These are phyloP conservation scores for Takifugu rubripes DNA, from an alignment of 2,797 vertebrate species.

Conservation along the genomic window DNA sequence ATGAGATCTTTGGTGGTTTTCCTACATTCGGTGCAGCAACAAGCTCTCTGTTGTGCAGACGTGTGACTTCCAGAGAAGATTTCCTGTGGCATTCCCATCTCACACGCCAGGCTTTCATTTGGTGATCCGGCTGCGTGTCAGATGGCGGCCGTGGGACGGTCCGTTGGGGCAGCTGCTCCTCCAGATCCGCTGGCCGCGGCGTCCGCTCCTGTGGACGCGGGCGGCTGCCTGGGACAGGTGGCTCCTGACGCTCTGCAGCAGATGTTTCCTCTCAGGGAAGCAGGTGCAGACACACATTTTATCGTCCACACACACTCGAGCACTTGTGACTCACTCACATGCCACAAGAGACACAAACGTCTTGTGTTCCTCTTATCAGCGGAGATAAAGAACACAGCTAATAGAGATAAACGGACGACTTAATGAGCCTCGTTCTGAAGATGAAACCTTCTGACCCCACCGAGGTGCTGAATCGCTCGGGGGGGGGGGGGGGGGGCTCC, in stretches of 20 bases:
- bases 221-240: slow-evolving; percentile 49
- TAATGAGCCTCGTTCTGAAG: background rate
- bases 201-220: slow-evolving; percentile 13
- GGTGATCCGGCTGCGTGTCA: slow-evolving; percentile 5
- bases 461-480: no score
- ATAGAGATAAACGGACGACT: slow-evolving; percentile 22
- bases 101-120: slow-evolving; percentile 12
- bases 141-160: background rate
- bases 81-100: slow-evolving; percentile 17
- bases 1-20: no score
- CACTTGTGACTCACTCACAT: slow-evolving; percentile 31
- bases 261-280: slow-evolving; percentile 66
- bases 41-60: no score
- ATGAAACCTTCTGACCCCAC: background rate
- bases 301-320: slow-evolving; percentile 5
- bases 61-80: slow-evolving; percentile 3
- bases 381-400: slow-evolving; percentile 26
- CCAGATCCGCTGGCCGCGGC: slow-evolving; percentile 18
- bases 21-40: no score
- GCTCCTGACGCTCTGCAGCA: slow-evolving; percentile 62
- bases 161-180: slow-evolving; percentile 29
- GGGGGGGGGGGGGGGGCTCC: no score
- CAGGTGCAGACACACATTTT: slow-evolving; percentile 57
- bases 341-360: slow-evolving; percentile 23
- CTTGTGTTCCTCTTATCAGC: slow-evolving; percentile 45